phyloP scores from a whole-genome alignment of 2,797 vertebrate species.

The Falco columbarius region DNA sequence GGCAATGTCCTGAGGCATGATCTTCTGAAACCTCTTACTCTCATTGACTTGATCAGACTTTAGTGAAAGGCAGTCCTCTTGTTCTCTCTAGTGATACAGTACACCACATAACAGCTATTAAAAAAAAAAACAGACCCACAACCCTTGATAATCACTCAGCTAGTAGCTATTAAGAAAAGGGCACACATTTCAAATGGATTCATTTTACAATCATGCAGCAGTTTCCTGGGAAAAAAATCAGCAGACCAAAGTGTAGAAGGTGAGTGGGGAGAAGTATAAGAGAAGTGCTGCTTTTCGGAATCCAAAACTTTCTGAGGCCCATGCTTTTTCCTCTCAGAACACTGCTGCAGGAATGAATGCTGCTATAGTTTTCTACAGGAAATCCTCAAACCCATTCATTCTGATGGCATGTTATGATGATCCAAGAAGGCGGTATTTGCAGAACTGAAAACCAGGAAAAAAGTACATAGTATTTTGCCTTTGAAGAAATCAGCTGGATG shows the following conservation, averaged over 20 bases:
- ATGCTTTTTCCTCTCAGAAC: neutral
- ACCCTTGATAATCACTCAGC: neutral
- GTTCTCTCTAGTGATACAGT: neutral
- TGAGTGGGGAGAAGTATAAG: neutral
- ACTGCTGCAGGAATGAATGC: slow-evolving; percentile 61
- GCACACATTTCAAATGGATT: neutral
- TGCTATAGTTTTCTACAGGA: slow-evolving; percentile 72
- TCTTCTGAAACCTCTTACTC: neutral
- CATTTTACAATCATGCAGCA: neutral
- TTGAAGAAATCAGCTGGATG: slow-evolving; percentile 46
- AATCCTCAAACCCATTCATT: slow-evolving; percentile 73
- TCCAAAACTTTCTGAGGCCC: neutral
- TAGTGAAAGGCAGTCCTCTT: neutral
- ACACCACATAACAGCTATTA: neutral
- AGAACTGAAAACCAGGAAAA: slow-evolving; percentile 34
- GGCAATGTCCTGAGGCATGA: neutral
- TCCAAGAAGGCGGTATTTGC: slow-evolving; percentile 53
- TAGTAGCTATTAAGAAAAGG: neutral
- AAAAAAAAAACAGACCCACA: neutral
- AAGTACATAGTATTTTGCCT: neutral
- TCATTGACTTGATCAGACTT: neutral
- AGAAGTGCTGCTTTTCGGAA: neutral
- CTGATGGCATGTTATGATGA: slow-evolving; percentile 44
- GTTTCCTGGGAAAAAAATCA: neutral
- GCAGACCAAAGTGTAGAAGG: neutral